A percentile compares a stretch with the other conserved stretches of the same genome.
Evolutionary conservation across 2,888 invertebrate genomes (phyloP).

Genomic region (Meloe dianella): DNA sequence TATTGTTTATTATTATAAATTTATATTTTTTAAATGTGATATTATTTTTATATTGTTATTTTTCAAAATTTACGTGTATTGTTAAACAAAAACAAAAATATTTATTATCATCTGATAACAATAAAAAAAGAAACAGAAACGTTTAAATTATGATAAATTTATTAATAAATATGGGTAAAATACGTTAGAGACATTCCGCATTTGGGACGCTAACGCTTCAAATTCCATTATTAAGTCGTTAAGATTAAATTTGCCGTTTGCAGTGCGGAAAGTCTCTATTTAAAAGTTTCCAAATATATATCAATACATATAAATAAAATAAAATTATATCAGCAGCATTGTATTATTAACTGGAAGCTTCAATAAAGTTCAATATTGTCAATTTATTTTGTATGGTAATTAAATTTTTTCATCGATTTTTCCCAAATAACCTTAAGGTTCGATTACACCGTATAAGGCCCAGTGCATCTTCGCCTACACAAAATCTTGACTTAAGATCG

Average conservation of each 20-base stretch:
- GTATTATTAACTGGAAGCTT: neutral
- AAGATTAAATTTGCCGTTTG: neutral
- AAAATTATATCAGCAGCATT: neutral
- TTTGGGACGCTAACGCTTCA: neutral
- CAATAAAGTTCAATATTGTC: neutral
- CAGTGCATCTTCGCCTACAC: too few species aligned
- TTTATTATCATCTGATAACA: neutral
- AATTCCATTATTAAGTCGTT: too few species aligned
- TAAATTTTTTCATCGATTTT: too few species aligned
- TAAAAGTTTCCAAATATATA: neutral
- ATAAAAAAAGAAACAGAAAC: neutral
- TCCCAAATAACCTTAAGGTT: too few species aligned
- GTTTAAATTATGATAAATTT: neutral
- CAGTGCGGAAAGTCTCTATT: neutral
- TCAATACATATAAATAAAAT: neutral
- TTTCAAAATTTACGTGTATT: conserved; percentile 10
- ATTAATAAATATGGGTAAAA: neutral
- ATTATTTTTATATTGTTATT: conserved; percentile 34
- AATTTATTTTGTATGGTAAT: neutral
- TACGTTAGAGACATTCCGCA: neutral
- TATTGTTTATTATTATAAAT: conserved; percentile 20
- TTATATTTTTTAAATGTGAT: conserved; percentile 33
- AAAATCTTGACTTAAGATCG: too few species aligned
- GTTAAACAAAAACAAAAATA: neutral
- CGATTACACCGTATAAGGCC: too few species aligned